phyloP scores from a whole-genome alignment of 2,888 invertebrate species.

The Drosophila austrosaltans region DNA sequence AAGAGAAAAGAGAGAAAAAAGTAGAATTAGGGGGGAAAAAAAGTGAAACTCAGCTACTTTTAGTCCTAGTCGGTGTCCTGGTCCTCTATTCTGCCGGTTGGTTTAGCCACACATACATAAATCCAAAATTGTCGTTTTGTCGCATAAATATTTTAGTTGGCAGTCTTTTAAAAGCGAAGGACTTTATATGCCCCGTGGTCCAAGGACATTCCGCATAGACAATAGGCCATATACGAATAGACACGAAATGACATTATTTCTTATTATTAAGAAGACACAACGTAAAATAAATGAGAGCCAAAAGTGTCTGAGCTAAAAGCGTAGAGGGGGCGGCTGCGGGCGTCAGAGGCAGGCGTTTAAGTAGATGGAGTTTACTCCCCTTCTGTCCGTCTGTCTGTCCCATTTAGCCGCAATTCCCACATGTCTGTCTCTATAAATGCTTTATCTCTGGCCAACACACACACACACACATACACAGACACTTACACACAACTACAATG shows the following conservation, averaged over 20 bases:
- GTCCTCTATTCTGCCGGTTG: slow-evolving; percentile 21
- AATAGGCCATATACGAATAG: slow-evolving; percentile 39
- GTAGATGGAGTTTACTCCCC: not conserved
- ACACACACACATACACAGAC: slow-evolving; percentile 37
- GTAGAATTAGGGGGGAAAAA: slow-evolving; percentile 30
- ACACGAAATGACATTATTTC: slow-evolving; percentile 72
- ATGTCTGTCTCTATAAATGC: slow-evolving; percentile 74
- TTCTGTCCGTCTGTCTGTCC: slow-evolving; percentile 32
- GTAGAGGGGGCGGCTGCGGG: slow-evolving; percentile 6
- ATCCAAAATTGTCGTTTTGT: slow-evolving; percentile 78
- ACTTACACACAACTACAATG: not conserved
- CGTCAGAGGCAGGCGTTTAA: not conserved
- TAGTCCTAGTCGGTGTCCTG: slow-evolving; percentile 39
- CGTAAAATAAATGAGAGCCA: slow-evolving; percentile 70
- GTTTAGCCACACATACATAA: slow-evolving; percentile 58
- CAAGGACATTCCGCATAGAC: slow-evolving; percentile 37
- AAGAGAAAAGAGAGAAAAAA: slow-evolving; percentile 20
- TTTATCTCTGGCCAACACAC: slow-evolving; percentile 68
- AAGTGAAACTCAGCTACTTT: slow-evolving; percentile 61
- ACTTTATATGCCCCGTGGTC: slow-evolving; percentile 2
- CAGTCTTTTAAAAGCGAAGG: slow-evolving; percentile 51
- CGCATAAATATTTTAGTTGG: slow-evolving; percentile 76
- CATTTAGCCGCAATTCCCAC: slow-evolving; percentile 61
- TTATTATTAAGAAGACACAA: slow-evolving; percentile 70
- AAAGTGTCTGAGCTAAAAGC: slow-evolving; percentile 38